Conservation (phyloP, 2,888 invertebrate genomes). For the Phengaris arion region DNA sequence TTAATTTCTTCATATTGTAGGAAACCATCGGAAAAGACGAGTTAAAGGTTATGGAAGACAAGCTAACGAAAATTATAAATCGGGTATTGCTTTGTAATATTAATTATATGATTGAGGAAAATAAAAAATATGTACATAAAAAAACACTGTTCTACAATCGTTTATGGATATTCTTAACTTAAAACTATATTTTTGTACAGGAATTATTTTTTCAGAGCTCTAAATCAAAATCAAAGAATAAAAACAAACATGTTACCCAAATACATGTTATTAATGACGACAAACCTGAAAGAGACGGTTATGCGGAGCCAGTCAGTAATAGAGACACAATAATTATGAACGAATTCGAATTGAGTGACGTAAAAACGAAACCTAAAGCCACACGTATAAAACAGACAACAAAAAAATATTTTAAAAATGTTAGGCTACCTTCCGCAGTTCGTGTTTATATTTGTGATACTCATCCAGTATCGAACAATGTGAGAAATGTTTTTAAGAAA, state of each 20-base stretch:
- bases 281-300: background rate
- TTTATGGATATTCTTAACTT: background rate
- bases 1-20: conserved; percentile 42
- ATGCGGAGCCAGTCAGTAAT: background rate
- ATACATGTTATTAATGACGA: background rate
- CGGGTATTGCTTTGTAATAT: conserved; percentile 51
- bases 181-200: background rate
- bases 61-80: conserved; percentile 53
- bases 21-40: conserved; percentile 59
- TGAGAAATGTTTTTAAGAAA: conserved; percentile 38
- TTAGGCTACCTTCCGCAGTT: conserved; percentile 54
- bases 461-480: conserved; percentile 44
- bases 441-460: conserved; percentile 61
- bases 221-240: conserved; percentile 14
- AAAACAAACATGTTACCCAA: background rate
- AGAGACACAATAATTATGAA: background rate
- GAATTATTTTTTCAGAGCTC: conserved; percentile 1
- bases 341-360: background rate
- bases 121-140: background rate
- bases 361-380: conserved; percentile 30
- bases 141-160: too few relatives aligned
- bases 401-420: conserved; percentile 40
- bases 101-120: background rate
- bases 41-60: conserved; percentile 58
- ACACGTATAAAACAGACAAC: conserved; percentile 33